Evolutionary conservation across 2,113 vertebrate species (phyloP).

Genomic region (Tachysurus vachellii): DNA sequence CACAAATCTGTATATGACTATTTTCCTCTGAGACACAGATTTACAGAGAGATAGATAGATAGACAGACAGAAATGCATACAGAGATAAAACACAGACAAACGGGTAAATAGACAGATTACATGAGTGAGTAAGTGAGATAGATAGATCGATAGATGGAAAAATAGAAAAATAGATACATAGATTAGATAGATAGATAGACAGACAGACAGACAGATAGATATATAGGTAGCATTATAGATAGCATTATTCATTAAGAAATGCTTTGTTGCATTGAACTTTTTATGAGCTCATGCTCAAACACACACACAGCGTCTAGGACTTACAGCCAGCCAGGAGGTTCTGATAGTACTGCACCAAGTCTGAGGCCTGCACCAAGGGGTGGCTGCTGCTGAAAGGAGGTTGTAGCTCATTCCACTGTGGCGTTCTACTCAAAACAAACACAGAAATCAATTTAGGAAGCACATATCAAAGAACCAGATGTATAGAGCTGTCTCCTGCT

Average conservation of each 20-base stretch:
- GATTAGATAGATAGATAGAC: not conserved
- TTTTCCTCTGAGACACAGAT: not conserved
- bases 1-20: not conserved
- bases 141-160: too few species aligned
- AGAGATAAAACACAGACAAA: too few species aligned
- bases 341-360: slow-evolving; percentile 93
- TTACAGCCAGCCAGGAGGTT: slow-evolving; percentile 89
- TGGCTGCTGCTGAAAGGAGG: slow-evolving; percentile 95
- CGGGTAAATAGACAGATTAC: not conserved
- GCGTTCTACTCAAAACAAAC: slow-evolving; percentile 80
- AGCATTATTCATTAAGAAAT: slow-evolving; percentile 55
- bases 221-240: slow-evolving; percentile 1
- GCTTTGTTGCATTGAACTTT: slow-evolving; percentile 31
- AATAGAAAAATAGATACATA: too few species aligned
- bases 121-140: not conserved
- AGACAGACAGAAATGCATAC: too few species aligned
- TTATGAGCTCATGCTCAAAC: slow-evolving; percentile 44
- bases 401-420: slow-evolving; percentile 97
- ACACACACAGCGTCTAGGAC: slow-evolving; percentile 56
- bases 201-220: not conserved
- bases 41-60: not conserved
- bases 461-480: slow-evolving; percentile 49
- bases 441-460: slow-evolving; percentile 49
- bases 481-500: slow-evolving; percentile 46
- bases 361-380: slow-evolving; percentile 89